Conservation (phyloP, 2,113 vertebrate genomes). For the Tetrax tetrax region DNA sequence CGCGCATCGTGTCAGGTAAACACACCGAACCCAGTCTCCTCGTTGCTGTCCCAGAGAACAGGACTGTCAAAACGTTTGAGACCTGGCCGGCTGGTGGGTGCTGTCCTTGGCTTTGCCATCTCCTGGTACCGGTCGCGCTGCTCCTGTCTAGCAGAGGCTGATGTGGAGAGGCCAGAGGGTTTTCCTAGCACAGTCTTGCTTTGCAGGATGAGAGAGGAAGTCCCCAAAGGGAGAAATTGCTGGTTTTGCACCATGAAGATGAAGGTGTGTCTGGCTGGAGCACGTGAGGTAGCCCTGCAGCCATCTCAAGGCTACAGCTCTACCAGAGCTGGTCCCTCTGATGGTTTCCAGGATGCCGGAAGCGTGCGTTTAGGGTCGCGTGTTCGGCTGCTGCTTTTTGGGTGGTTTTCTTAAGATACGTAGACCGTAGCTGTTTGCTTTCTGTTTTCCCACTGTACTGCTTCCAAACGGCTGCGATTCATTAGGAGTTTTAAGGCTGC, state of each 20-base stretch:
- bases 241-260: not conserved
- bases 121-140: fast-evolving
- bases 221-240: not conserved
- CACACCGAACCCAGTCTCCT: fast-evolving
- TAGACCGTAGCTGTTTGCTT: not conserved
- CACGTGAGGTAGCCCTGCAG: not conserved
- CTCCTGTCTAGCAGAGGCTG: no score
- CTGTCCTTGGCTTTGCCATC: not conserved
- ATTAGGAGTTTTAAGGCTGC: not conserved
- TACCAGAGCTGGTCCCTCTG: not conserved
- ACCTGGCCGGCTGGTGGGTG: not conserved
- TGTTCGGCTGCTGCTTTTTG: not conserved
- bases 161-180: not conserved
- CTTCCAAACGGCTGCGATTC: not conserved
- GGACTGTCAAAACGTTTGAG: not conserved
- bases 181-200: not conserved
- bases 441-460: not conserved
- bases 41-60: not conserved
- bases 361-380: fast-evolving
- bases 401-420: not conserved
- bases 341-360: not conserved
- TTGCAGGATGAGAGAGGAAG: not conserved
- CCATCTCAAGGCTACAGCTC: not conserved
- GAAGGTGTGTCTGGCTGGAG: not conserved
- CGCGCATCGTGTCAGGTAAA: fast-evolving